Evolutionary conservation across 1,140 invertebrate genomes (phyloP), one percentile per base, ranked within the genome.

Genomic region (Drosophila parabipectinata): DNA sequence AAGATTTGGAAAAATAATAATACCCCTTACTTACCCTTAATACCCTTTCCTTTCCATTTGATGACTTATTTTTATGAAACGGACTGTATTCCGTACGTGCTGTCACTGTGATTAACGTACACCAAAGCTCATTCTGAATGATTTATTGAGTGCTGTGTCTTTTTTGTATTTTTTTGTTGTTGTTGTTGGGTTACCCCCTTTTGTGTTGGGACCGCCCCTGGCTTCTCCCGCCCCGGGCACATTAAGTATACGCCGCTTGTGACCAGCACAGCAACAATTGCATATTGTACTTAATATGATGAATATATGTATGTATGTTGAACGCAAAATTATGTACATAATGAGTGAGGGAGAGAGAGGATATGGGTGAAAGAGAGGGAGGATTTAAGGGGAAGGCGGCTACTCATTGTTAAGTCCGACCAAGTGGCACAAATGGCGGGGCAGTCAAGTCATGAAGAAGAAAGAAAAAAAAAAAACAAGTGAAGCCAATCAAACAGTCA

Each of bases 261-360:
- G 62, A 67, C 62, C 21, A 21, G 21, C 51, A 30, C 15, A 69
- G 41, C 66, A 69, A 71, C 67, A 71, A 71, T 69, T 69, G 64
- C 67, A 71, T 57, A 71, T 57, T 48, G 64, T 69, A 69, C 67
- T 71, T 69, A 71, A 71, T 71, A 71, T 71, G 67, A 71, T 71
- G 64, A 71, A 69, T 56, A 64, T 32, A 32, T 21, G 12, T 39
- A 39, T n/a, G 14, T 24, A 30, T 24, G 28, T 21, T 47, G 28
- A 10, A 4, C 21, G 30, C 7, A 18, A 32, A 68, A 18, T 69
- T 4, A 56, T 68, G 44, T 69, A 50, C 44, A 69, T 57, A 69
- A 50, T 71, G 66, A 69, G 53, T 9, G 24, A 24, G 8, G 28
- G 15, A n/a, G 12, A n/a, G 48, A n/a, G 21, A n/a, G 21, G 21